Percentiles rank a stretch among this genome's conserved stretches.
These are phyloP conservation scores for Salvelinus alpinus DNA, from an alignment of 2,113 vertebrate species.

Conservation along the genomic window DNA sequence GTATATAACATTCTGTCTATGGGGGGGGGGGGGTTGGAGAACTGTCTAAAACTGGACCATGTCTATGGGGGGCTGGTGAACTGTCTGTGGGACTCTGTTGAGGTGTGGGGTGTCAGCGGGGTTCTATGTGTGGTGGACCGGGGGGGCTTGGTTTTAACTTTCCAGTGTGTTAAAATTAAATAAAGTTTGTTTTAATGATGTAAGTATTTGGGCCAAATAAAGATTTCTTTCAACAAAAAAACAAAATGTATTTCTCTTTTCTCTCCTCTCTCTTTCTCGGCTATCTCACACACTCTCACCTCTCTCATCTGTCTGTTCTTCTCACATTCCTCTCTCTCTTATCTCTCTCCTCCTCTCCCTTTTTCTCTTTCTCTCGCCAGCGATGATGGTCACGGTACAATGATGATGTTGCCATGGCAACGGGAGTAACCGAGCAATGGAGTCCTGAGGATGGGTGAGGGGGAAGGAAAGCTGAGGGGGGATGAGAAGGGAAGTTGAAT, in stretches of 20 bases:
- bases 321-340: neutral
- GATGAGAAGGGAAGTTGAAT: neutral
- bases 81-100: no score
- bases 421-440: constrained; percentile 57
- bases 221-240: neutral
- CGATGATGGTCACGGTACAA: constrained; percentile 42
- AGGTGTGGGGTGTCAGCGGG: no score
- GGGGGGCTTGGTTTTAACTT: no score
- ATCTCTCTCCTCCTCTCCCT: constrained; percentile 1
- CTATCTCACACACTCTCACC: constrained; percentile 13
- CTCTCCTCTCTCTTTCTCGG: neutral
- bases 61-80: no score
- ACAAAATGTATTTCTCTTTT: neutral
- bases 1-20: no score
- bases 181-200: no score
- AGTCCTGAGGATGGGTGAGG: constrained; percentile 42
- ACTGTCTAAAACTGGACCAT: no score
- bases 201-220: constrained; percentile 34
- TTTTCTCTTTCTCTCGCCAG: neutral
- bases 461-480: neutral
- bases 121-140: no score
- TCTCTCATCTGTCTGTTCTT: no score
- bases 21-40: no score
- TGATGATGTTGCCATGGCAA: constrained; percentile 60
- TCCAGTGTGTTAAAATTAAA: no score